These are phyloP conservation scores for Pampus argenteus DNA, from an alignment of 2,797 vertebrate genomes.

Conservation along the genomic window DNA sequence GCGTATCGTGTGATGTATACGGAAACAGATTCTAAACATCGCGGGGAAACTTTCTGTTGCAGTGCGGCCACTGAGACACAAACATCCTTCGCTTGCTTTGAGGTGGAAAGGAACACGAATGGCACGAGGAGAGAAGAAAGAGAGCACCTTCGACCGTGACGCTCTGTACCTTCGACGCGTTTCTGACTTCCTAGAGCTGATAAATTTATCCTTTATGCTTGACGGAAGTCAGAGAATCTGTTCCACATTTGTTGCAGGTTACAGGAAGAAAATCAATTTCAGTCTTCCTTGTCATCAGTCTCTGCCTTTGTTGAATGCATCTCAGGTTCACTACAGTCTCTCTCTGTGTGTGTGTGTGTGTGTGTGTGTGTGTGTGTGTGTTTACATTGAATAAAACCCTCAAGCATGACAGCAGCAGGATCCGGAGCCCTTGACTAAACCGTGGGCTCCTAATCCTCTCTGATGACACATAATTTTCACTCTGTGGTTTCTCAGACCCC, in stretches of 20 bases:
- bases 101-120: conserved; percentile 23
- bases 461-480: conserved; percentile 83
- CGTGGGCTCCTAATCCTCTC: conserved; percentile 80
- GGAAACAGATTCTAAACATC: conserved; percentile 25
- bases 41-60: conserved; percentile 5
- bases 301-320: conserved; percentile 39
- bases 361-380: conserved; percentile 25
- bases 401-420: conserved; percentile 59
- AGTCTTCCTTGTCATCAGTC: conserved; percentile 38
- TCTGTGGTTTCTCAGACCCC: conserved; percentile 77
- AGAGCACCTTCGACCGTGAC: conserved; percentile 7
- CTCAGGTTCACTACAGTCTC: conserved; percentile 44
- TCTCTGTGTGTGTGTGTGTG: conserved; percentile 11
- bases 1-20: not conserved
- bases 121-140: not conserved
- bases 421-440: conserved; percentile 70
- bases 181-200: conserved; percentile 6
- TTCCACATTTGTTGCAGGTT: conserved; percentile 39
- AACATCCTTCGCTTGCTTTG: conserved; percentile 23
- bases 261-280: conserved; percentile 55
- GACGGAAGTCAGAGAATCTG: conserved; percentile 29
- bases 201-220: conserved; percentile 21
- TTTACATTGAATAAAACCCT: conserved; percentile 61
- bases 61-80: conserved; percentile 12
- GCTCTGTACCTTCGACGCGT: conserved; percentile 2